Percentiles rank a stretch among this genome's conserved stretches.
phyloP scores from a whole-genome alignment of 1,140 invertebrate species.

The Atta colombica region DNA sequence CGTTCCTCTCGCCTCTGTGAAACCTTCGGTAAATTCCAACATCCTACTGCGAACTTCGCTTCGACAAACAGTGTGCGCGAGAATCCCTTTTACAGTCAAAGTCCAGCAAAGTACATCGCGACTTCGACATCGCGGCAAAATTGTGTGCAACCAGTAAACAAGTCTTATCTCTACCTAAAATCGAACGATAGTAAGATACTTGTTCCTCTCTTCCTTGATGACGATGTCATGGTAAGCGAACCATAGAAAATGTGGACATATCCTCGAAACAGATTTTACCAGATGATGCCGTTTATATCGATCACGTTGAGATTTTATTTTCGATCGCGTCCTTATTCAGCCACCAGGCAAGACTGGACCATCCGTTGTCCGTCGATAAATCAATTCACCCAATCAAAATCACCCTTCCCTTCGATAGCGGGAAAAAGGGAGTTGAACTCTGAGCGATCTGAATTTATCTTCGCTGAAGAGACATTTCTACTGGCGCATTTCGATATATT shows the following conservation, averaged over 20 bases:
- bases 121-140: conserved; percentile 58
- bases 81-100: conserved; percentile 58
- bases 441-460: conserved; percentile 27
- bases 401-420: neutral
- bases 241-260: conserved; percentile 13
- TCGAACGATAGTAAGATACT: neutral
- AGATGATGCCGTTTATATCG: conserved; percentile 67
- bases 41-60: conserved; percentile 63
- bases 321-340: conserved; percentile 70
- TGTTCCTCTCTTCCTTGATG: neutral
- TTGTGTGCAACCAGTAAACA: conserved; percentile 65
- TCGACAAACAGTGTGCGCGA: conserved; percentile 67
- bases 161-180: conserved; percentile 16
- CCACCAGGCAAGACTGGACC: conserved; percentile 58
- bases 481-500: neutral
- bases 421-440: neutral
- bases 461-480: neutral
- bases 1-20: conserved; percentile 55
- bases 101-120: conserved; percentile 50
- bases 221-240: conserved; percentile 25
- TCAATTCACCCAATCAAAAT: conserved; percentile 64
- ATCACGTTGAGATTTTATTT: conserved; percentile 74
- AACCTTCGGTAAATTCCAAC: conserved; percentile 71
- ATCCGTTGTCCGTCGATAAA: conserved; percentile 72
- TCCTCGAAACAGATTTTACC: conserved; percentile 6